Evolutionary conservation across 30 jellyfish, hydroid and myxozoan species (phyloP), one percentile per base, ranked within the genome.

Genomic region (Turritopsis dohrnii): DNA sequence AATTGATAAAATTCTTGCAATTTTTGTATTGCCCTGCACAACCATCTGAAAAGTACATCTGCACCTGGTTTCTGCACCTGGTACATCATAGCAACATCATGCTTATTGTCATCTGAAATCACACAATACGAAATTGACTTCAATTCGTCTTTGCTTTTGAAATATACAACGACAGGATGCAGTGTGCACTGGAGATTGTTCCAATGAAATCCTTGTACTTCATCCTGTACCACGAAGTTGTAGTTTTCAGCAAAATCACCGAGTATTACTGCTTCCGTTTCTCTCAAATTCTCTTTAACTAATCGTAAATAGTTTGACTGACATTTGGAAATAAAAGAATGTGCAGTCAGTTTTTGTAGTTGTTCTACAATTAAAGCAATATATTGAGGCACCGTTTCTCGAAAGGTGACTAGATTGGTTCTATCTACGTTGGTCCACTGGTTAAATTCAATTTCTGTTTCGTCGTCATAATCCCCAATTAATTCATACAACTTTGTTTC

Each of bases 21-120:
- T 83, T 90, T 65, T 90, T 90, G 79, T 90, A 90, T 87, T 87
- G 96, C 74, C 92, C 91, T 65, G 94, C 89, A 82, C 96, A 86
- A 28, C 89, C 97, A 73, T 90, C 97, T 1, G 95, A 77, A 83
- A 90, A 90, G 87, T 81, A 86, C 16, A 80, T 80, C 52, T 65
- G 60, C 1, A 27, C 27, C 76, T 41, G 19, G 18, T 26, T 66
- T 71, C 72, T 82, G 87, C 17, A 82, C 89, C 60, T 82, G 23
- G 72, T 82, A 82, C 71, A 82, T 87, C 83, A 83, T 13, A 29
- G 76, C 27, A 54, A 72, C 77, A 54, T 89, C 91, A 60, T 89
- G 96, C 52, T 54, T 80, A 21, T 52, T 71, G 71, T 84, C 91
- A 85, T 77, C 88, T 7, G 92, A 89, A 8, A 89, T 80, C 28